A percentile compares a stretch with the other conserved stretches of the same genome.
phyloP scores from a whole-genome alignment of 2,888 invertebrate genomes.

The Andrena trimmerana region DNA sequence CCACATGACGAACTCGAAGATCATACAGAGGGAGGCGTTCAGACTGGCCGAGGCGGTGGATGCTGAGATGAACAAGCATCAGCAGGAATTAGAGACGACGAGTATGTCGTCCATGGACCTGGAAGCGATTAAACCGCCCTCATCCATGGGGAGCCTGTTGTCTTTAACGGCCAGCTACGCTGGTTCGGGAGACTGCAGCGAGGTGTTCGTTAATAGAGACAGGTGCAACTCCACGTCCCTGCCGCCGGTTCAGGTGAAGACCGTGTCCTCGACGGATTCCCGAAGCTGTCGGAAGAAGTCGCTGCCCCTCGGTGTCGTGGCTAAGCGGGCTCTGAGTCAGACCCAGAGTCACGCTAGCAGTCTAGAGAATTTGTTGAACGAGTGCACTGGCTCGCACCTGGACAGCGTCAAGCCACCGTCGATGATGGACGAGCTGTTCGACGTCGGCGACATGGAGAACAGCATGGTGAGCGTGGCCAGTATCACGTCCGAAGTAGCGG shows the following conservation, averaged over 20 bases:
- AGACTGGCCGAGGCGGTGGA: conserved; percentile 88
- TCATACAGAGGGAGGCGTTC: conserved; percentile 92
- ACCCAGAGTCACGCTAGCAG: conserved; percentile 86
- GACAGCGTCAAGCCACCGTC: conserved; percentile 95
- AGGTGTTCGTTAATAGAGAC: conserved; percentile 68
- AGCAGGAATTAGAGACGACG: conserved; percentile 71
- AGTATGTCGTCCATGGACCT: conserved; percentile 88
- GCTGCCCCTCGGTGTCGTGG: conserved; percentile 90
- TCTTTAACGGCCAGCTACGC: conserved; percentile 86
- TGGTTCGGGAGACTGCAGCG: conserved; percentile 72
- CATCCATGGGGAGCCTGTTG: conserved; percentile 90
- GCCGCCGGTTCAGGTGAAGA: conserved; percentile 69
- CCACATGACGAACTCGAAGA: conserved; percentile 88
- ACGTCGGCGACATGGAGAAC: conserved; percentile 89
- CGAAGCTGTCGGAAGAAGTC: conserved; percentile 87
- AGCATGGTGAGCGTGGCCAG: conserved; percentile 95
- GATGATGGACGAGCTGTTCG: conserved; percentile 89
- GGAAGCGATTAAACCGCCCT: conserved; percentile 92
- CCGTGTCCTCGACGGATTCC: conserved; percentile 51
- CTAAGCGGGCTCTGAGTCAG: conserved; percentile 90
- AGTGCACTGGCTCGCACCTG: conserved; percentile 88
- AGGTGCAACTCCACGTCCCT: conserved; percentile 76
- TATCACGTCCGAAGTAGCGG: conserved; percentile 92
- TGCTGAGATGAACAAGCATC: conserved; percentile 83
- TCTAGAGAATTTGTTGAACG: conserved; percentile 88